These are phyloP conservation scores for Drosophila prolongata DNA, from an alignment of 2,888 invertebrate genomes.

Conservation along the genomic window DNA sequence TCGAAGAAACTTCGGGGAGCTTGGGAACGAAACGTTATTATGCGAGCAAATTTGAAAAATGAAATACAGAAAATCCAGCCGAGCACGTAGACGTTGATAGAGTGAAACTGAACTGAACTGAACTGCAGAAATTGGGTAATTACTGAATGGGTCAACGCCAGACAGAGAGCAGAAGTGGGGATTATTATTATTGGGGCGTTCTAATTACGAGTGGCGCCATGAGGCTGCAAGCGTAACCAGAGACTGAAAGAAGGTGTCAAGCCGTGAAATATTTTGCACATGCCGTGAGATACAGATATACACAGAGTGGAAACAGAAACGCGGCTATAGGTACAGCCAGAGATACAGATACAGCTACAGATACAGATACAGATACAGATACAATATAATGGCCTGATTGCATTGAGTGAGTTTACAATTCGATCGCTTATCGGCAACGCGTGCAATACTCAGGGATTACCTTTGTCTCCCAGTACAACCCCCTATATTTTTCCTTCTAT, in stretches of 20 bases:
- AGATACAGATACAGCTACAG: conserved; percentile 18
- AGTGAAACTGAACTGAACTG: conserved; percentile 24
- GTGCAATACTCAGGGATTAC: conserved; percentile 39
- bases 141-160: conserved; percentile 43
- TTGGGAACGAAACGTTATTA: conserved; percentile 37
- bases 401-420: conserved; percentile 60
- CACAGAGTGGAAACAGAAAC: not conserved
- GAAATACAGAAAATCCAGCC: conserved; percentile 18
- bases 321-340: not conserved
- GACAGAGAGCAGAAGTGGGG: conserved; percentile 11
- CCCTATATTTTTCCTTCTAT: not conserved
- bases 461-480: conserved; percentile 11
- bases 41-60: conserved; percentile 35
- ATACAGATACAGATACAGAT: conserved; percentile 21
- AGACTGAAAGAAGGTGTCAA: conserved; percentile 42
- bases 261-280: conserved; percentile 25
- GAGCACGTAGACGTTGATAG: conserved; percentile 44
- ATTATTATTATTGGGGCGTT: conserved; percentile 39
- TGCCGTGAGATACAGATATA: conserved; percentile 25
- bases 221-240: conserved; percentile 61
- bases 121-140: conserved; percentile 41
- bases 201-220: conserved; percentile 65
- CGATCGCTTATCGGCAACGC: conserved; percentile 63
- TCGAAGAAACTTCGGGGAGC: conserved; percentile 12
- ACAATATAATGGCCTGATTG: conserved; percentile 62